phyloP scores from a whole-genome alignment of 2,113 vertebrate genomes.

The Tyrannus savana region DNA sequence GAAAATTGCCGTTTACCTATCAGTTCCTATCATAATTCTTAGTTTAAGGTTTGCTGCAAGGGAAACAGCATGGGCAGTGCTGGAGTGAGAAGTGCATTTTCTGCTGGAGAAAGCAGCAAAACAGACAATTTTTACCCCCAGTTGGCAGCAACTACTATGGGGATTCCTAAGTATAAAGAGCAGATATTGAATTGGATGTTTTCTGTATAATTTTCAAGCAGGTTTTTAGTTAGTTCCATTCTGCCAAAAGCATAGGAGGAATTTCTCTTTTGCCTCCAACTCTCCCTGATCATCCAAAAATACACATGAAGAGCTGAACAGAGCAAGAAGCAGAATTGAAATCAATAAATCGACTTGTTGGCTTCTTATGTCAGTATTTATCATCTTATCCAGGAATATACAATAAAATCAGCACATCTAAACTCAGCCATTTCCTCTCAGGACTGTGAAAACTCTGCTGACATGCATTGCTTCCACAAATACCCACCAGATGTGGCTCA shows the following conservation, averaged over 20 bases:
- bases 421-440: conserved; percentile 8
- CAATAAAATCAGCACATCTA: neutral
- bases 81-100: neutral
- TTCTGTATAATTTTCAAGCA: neutral
- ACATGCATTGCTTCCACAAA: neutral
- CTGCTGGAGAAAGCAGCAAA: neutral
- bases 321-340: neutral
- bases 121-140: neutral
- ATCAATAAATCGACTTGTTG: neutral
- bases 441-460: neutral
- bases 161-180: neutral
- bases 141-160: neutral
- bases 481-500: neutral
- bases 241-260: neutral
- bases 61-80: neutral
- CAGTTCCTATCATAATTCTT: neutral
- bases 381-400: neutral
- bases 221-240: neutral
- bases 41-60: neutral
- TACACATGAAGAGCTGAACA: neutral
- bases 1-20: neutral
- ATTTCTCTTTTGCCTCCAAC: neutral
- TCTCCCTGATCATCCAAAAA: neutral
- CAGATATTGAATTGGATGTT: neutral
- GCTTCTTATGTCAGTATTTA: neutral